These are phyloP conservation scores for Ochlodes sylvanus DNA, from an alignment of 2,888 invertebrate genomes.

Conservation along the genomic window DNA sequence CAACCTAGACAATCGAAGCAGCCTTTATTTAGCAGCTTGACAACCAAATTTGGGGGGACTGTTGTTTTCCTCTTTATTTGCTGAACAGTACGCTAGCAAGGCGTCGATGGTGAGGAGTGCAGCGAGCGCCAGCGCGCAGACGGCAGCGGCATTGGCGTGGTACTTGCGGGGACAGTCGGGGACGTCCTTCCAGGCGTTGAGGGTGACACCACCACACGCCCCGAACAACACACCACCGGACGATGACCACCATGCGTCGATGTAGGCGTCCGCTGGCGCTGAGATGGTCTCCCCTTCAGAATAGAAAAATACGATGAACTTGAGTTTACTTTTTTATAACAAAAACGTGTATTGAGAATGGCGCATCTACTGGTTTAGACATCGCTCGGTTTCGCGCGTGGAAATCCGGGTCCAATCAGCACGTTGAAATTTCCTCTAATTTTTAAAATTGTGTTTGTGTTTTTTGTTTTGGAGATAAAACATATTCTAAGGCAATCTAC, in stretches of 20 bases:
- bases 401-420: too few relatives aligned
- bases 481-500: too few relatives aligned
- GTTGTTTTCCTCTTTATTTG: slow-evolving; percentile 56
- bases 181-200: slow-evolving; percentile 66
- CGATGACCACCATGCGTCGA: slow-evolving; percentile 78
- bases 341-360: too few relatives aligned
- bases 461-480: too few relatives aligned
- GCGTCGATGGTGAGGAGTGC: slow-evolving; percentile 65
- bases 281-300: slow-evolving; percentile 70
- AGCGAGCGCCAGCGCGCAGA: slow-evolving; percentile 65
- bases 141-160: slow-evolving; percentile 61
- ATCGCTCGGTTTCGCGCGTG: too few relatives aligned
- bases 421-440: too few relatives aligned
- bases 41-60: slow-evolving; percentile 57
- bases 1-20: neutral
- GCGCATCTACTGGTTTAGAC: too few relatives aligned
- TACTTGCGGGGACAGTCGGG: slow-evolving; percentile 56
- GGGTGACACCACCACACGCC: slow-evolving; percentile 64
- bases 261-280: slow-evolving; percentile 72
- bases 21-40: slow-evolving; percentile 38
- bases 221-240: slow-evolving; percentile 66
- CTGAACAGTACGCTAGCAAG: slow-evolving; percentile 66
- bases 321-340: too few relatives aligned
- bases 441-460: too few relatives aligned
- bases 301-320: neutral